Conservation (phyloP, 37 sponge, comb jelly and placozoan species). For the Lycopodina hypogea region DNA sequence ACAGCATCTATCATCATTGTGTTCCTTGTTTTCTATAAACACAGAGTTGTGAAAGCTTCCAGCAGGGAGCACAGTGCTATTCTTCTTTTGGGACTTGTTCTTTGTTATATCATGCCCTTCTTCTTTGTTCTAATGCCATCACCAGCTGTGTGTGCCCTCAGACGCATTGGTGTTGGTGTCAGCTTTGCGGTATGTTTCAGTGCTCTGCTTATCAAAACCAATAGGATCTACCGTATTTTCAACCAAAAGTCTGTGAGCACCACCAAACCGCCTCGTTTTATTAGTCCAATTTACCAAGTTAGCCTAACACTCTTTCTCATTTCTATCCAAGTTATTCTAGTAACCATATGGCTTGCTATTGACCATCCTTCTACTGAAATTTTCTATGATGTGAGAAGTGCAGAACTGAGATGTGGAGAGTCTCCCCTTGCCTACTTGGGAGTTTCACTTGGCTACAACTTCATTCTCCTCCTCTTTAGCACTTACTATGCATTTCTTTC, state of each 20-base stretch:
- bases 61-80: slow-evolving; percentile 67
- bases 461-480: slow-evolving; percentile 38
- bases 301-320: slow-evolving; percentile 49
- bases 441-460: slow-evolving; percentile 42
- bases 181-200: slow-evolving; percentile 50
- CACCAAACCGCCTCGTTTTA: not conserved
- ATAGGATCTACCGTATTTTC: too few species aligned
- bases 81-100: slow-evolving; percentile 47
- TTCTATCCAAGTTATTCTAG: slow-evolving; percentile 46
- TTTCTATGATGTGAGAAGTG: not conserved
- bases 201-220: slow-evolving; percentile 58
- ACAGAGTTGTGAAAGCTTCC: slow-evolving; percentile 57
- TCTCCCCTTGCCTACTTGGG: slow-evolving; percentile 10
- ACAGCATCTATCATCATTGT: too few species aligned
- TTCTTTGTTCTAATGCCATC: slow-evolving; percentile 42
- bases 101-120: slow-evolving; percentile 60
- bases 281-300: slow-evolving; percentile 47
- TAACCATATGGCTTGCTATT: slow-evolving; percentile 29
- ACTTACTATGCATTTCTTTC: too few species aligned
- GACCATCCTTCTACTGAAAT: slow-evolving; percentile 6
- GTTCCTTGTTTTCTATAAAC: too few species aligned
- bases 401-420: slow-evolving; percentile 33
- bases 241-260: slow-evolving; percentile 9
- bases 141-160: slow-evolving; percentile 35
- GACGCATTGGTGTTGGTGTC: too few species aligned